Evolutionary conservation across 2,888 invertebrate genomes (phyloP), one percentile per base, ranked within the genome.

Genomic region (Lochmaea capreae): DNA sequence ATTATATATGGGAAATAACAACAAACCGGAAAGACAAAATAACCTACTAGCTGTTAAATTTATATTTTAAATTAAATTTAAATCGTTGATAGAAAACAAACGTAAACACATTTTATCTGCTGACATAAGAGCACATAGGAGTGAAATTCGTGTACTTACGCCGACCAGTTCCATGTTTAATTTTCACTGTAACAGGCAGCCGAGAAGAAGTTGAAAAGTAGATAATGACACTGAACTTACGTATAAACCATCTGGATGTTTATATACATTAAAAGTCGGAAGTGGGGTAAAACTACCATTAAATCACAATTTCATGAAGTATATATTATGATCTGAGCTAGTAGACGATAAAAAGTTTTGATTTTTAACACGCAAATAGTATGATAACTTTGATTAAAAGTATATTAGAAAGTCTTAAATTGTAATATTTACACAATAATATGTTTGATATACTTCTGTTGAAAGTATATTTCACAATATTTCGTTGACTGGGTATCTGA

Each of bases 81-180:
- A 33, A 33, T 33, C 33, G 33, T 5, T 33, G 4, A 33, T 33
- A 33, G 33, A 33, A 33, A 33, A 33, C 33, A 33, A 33, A 33
- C 33, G 0, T 33, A 33, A 33, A 33, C 33, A 33, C 5, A 33
- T 33, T 8, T 33, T 33, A 33, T 33, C 33, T 5, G 5, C 33
- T 33, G 33, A 22, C 39, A 58, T 9, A 22, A 16, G 22, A 70
- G 65, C 59, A 22, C 39, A 58, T 9, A 22, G 12, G 22, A 70
- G 65, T 65, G 69, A 73, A 69, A 71, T 12, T 10, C 52, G 8
- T 33, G 42, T 71, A 74, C 74, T 74, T 22, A 74, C 74, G 58
- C 54, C 71, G 61, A 65, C 65, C 73, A 69, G 33, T 65, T 71
- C 62, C 74, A 74, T 74, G 63, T 63, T 65, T 12, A 54, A 16